A percentile compares a stretch with the other conserved stretches of the same genome.
Evolutionary conservation across 2,113 vertebrate genomes (phyloP).

Genomic region (Cryptoleucopteryx plumbea): DNA sequence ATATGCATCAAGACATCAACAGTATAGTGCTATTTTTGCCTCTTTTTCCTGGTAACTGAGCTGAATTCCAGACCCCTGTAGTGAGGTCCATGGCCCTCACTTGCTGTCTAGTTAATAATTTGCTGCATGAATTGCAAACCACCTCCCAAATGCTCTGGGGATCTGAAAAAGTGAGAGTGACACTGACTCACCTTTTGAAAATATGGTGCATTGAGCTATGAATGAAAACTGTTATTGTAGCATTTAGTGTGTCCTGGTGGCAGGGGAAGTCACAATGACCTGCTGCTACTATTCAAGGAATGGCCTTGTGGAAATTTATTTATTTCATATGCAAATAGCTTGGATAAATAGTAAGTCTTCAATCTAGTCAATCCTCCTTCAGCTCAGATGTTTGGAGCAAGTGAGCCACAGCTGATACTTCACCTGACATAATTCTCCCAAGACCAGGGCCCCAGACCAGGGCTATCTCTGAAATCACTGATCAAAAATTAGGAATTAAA

Average conservation of each 20-base stretch:
- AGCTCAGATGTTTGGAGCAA: neutral
- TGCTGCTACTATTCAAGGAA: neutral
- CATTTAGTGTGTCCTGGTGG: neutral
- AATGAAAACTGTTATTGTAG: neutral
- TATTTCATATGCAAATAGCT: neutral
- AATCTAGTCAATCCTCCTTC: neutral
- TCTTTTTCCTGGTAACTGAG: neutral
- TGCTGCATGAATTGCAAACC: neutral
- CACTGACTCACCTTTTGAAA: neutral
- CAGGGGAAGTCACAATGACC: neutral
- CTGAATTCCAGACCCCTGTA: neutral
- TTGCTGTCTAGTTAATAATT: neutral
- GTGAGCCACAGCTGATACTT: neutral
- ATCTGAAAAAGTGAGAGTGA: neutral
- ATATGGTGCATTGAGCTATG: neutral
- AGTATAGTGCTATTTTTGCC: neutral
- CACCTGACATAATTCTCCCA: neutral
- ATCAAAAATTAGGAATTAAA: neutral
- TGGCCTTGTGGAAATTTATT: neutral
- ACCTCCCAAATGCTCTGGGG: neutral
- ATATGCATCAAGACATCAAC: neutral
- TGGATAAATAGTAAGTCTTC: neutral
- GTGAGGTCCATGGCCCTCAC: neutral
- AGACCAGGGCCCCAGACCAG: neutral
- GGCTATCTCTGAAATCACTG: neutral